These are phyloP conservation scores for Phengaris arion DNA, from an alignment of 2,888 invertebrate genomes.

Conservation along the genomic window DNA sequence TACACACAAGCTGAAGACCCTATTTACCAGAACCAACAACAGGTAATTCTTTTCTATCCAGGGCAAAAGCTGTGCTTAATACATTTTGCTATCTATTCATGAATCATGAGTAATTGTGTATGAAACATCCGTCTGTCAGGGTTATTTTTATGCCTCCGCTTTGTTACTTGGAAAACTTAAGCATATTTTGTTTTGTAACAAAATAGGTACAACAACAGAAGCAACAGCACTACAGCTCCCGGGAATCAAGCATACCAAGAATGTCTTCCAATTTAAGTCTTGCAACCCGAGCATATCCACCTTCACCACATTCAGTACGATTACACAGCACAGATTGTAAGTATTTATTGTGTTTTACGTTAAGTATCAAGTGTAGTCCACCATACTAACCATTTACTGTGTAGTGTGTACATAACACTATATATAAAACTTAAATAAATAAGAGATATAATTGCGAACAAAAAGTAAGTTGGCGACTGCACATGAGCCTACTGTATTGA, in stretches of 20 bases:
- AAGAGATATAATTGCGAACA: too few species aligned
- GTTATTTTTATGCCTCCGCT: background rate
- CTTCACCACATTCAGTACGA: conserved; percentile 65
- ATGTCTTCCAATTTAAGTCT: conserved; percentile 69
- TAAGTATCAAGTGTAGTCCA: too few species aligned
- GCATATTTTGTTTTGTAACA: conserved; percentile 9
- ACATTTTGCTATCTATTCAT: too few species aligned
- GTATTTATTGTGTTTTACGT: conserved; percentile 36
- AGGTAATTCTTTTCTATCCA: conserved; percentile 48
- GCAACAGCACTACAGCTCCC: conserved; percentile 70
- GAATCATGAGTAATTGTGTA: too few species aligned
- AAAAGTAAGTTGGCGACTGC: too few species aligned
- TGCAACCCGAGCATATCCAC: conserved; percentile 63
- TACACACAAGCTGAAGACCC: conserved; percentile 68
- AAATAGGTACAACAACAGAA: conserved; percentile 71
- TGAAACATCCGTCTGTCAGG: too few species aligned
- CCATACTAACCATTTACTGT: too few species aligned
- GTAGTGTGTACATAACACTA: too few species aligned
- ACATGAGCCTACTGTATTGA: too few species aligned
- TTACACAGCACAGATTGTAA: conserved; percentile 70
- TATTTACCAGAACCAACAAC: conserved; percentile 75
- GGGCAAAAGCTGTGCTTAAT: background rate
- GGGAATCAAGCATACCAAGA: conserved; percentile 69
- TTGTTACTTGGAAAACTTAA: background rate
- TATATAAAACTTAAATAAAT: too few species aligned